Evolutionary conservation across 2,113 vertebrate genomes (phyloP).

Genomic region (Dromiciops gliroides): DNA sequence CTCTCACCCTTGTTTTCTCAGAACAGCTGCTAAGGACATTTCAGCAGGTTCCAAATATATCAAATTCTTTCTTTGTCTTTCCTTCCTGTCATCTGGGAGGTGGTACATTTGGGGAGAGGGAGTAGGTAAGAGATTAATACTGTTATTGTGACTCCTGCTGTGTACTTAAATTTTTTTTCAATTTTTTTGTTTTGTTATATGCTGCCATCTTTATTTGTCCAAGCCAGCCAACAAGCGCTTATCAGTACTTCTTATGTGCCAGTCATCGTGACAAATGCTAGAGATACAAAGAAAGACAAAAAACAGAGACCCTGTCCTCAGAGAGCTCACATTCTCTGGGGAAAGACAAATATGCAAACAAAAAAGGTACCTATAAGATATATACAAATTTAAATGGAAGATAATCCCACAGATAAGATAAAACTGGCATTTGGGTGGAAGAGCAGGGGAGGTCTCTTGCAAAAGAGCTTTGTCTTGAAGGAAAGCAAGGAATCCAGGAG

Average conservation of each 20-base stretch:
- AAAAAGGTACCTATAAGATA: neutral
- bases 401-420: neutral
- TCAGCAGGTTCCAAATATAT: neutral
- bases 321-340: neutral
- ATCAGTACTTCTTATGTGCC: neutral
- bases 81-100: neutral
- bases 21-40: neutral
- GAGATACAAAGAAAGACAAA: neutral
- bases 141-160: neutral
- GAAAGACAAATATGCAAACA: neutral
- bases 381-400: neutral
- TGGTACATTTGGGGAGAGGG: neutral
- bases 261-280: neutral
- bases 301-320: neutral
- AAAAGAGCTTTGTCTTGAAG: neutral
- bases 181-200: neutral
- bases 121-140: neutral
- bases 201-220: neutral
- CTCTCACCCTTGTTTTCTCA: neutral
- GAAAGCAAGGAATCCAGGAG: neutral
- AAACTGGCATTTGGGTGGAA: neutral
- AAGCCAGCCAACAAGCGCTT: neutral
- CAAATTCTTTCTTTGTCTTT: neutral
- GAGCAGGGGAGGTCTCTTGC: neutral
- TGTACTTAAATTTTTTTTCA: neutral